A percentile compares a stretch with the other conserved stretches of the same genome.
Conservation (phyloP, 2,113 vertebrate species). For the Mesocricetus auratus region DNA sequence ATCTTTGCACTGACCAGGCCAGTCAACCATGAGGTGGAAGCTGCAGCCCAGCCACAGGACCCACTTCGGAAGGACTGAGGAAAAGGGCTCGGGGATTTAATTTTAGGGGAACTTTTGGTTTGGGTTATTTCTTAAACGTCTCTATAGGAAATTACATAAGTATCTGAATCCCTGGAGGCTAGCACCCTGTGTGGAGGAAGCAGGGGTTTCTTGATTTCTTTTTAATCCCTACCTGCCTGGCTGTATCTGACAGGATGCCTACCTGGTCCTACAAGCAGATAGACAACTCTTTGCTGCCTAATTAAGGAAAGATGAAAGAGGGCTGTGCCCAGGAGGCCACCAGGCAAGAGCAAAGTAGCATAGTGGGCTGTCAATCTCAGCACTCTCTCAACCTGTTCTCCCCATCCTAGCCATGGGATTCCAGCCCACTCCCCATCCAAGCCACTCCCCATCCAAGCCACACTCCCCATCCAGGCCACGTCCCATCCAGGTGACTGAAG, state of each 20-base stretch:
- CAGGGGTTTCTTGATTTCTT: conserved; percentile 16
- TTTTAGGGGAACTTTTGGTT: conserved; percentile 49
- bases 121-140: conserved; percentile 69
- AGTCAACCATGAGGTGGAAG: not conserved
- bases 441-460: no score
- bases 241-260: conserved; percentile 8
- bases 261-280: not conserved
- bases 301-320: conserved; percentile 36
- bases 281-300: conserved; percentile 3
- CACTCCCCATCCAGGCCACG: not conserved
- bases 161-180: conserved; percentile 15
- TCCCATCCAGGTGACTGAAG: no score
- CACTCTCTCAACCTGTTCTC: not conserved
- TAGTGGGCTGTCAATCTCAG: not conserved
- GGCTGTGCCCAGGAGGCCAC: not conserved
- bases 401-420: not conserved
- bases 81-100: not conserved
- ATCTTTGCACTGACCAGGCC: not conserved
- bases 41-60: not conserved
- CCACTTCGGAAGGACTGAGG: not conserved
- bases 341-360: not conserved
- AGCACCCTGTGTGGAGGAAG: not conserved
- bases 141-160: conserved; percentile 58
- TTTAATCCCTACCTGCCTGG: not conserved
- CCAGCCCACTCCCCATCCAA: no score